Percentiles rank a stretch among this genome's conserved stretches.
Evolutionary conservation across 2,113 vertebrate species (phyloP).

Genomic region (Nettapus auritus): DNA sequence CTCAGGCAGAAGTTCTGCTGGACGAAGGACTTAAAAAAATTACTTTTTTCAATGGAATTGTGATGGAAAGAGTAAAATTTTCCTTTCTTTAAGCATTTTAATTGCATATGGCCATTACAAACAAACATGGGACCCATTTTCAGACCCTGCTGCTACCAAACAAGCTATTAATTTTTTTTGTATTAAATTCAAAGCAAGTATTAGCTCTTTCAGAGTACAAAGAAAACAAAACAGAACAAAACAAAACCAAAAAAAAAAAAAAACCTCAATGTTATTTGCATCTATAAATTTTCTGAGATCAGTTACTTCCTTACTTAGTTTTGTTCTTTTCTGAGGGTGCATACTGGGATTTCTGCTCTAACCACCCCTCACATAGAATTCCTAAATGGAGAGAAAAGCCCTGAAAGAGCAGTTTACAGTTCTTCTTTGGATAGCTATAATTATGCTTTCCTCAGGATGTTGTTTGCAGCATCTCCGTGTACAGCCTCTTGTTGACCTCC

Average conservation of each 20-base stretch:
- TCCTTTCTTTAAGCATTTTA: not conserved
- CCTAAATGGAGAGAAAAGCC: not conserved
- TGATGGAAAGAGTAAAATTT: not conserved
- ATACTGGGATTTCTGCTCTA: not conserved
- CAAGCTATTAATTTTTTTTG: not conserved
- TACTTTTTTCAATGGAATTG: not conserved
- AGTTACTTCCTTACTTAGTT: not conserved
- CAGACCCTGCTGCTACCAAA: not conserved
- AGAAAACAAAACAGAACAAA: not conserved
- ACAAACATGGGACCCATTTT: not conserved
- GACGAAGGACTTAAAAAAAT: not conserved
- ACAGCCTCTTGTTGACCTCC: not conserved
- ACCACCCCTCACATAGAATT: not conserved
- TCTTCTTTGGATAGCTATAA: not conserved
- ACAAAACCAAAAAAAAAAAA: not conserved
- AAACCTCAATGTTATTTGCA: not conserved
- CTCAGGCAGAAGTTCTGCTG: constrained; percentile 1
- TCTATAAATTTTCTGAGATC: not conserved
- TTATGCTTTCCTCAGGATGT: not conserved
- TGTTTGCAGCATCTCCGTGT: not conserved
- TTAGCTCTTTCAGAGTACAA: not conserved
- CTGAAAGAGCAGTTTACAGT: not conserved
- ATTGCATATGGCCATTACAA: not conserved
- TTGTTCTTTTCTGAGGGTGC: not conserved
- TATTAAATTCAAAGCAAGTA: not conserved